phyloP scores from a whole-genome alignment of 2,888 invertebrate genomes.

The Nomada goodeniana region DNA sequence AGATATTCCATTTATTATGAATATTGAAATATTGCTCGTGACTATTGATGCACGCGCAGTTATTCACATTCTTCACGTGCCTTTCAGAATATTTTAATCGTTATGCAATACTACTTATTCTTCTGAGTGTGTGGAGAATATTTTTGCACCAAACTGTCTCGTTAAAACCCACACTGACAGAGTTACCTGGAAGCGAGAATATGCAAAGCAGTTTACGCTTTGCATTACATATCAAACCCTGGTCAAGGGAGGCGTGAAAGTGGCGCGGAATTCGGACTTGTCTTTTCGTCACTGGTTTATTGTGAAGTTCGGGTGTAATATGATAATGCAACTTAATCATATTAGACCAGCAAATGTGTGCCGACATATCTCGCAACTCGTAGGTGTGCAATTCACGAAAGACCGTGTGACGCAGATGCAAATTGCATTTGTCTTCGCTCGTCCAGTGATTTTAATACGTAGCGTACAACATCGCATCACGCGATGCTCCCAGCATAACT shows the following conservation, averaged over 20 bases:
- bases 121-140: too few species aligned
- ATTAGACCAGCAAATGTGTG: slow-evolving; percentile 38
- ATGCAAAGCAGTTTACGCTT: too few species aligned
- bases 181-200: too few species aligned
- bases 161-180: too few species aligned
- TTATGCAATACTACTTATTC: too few species aligned
- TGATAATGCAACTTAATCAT: slow-evolving; percentile 40
- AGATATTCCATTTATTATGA: too few species aligned
- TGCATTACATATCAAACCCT: too few species aligned
- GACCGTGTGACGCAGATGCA: slow-evolving; percentile 32
- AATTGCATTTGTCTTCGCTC: slow-evolving; percentile 33
- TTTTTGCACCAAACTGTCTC: too few species aligned
- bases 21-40: too few species aligned
- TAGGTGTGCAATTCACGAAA: slow-evolving; percentile 25
- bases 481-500: neutral
- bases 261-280: slow-evolving; percentile 15
- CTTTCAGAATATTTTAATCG: too few species aligned
- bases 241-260: neutral
- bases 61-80: too few species aligned
- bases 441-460: slow-evolving; percentile 24
- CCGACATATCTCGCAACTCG: slow-evolving; percentile 22
- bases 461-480: neutral
- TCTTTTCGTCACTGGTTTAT: slow-evolving; percentile 30
- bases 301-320: slow-evolving; percentile 34
- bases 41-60: too few species aligned